These are phyloP conservation scores for Xiphophorus maculatus DNA, from an alignment of 2,113 vertebrate species.

Conservation along the genomic window DNA sequence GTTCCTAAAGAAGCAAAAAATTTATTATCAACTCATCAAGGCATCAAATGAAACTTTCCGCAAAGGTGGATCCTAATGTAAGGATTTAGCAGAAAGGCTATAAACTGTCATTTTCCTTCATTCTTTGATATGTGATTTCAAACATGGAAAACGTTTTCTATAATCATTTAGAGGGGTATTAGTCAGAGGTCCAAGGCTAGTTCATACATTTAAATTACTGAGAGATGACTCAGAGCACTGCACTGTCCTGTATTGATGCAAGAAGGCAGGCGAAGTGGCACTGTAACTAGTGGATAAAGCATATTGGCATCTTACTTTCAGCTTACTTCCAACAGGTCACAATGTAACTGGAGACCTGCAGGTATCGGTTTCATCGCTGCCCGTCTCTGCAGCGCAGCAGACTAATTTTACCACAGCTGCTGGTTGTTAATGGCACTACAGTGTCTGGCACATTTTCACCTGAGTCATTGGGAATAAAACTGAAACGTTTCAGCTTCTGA, in stretches of 20 bases:
- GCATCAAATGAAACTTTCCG: not conserved
- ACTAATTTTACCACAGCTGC: conserved; percentile 73
- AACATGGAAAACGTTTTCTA: not conserved
- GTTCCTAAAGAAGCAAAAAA: conserved; percentile 63
- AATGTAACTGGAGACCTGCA: conserved; percentile 66
- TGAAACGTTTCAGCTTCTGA: conserved; percentile 1
- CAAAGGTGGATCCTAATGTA: not conserved
- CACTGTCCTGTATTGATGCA: not conserved
- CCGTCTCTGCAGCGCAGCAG: conserved; percentile 44
- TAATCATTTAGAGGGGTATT: not conserved
- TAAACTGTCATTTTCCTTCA: not conserved
- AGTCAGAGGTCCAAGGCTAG: not conserved
- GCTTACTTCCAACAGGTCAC: conserved; percentile 53
- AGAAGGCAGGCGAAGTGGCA: not conserved
- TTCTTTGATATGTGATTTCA: not conserved
- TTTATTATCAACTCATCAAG: not conserved
- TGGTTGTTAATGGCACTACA: conserved; percentile 48
- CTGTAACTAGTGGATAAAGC: conserved; percentile 13
- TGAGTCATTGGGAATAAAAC: conserved; percentile 15
- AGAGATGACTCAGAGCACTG: not conserved
- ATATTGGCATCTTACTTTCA: conserved; percentile 40
- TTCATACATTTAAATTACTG: not conserved
- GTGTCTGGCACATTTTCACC: conserved; percentile 53
- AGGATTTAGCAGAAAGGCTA: not conserved
- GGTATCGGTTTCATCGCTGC: conserved; percentile 67